Evolutionary conservation across 1,140 invertebrate genomes (phyloP), one percentile per base, ranked within the genome.

Genomic region (Heterodera carotae): DNA sequence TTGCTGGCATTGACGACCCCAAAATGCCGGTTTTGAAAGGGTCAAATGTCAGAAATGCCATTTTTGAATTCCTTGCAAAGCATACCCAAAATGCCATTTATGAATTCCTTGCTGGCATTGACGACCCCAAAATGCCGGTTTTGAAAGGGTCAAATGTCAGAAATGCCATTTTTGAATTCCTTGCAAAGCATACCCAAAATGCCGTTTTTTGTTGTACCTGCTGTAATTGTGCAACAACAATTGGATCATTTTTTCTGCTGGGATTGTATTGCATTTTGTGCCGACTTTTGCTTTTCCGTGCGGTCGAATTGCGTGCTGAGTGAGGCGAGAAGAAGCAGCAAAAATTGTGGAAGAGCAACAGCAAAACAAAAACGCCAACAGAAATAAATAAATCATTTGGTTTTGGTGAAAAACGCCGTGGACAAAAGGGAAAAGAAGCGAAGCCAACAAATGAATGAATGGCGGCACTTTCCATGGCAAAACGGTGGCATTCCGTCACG

Each of bases 141-240:
- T n/a, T n/a, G n/a, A n/a, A n/a, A n/a, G n/a, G n/a, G n/a, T n/a
- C n/a, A 12, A 43, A 43, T 6, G 0, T 43, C 39, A 6, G 6
- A 43, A 43, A 8, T 6, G 39, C 39, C 39, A 43, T n/a, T 43
- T 43, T 43, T 43, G 39, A 43, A 43, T 12, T 43, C 6, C 39
- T 43, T 43, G n/a, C 27, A 53, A 67, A 56, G 39, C 2, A n/a
- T n/a, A 59, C 36, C 18, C 82, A 43, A 43, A 5, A 27, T 8
- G 2, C 72, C 48, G 12, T 25, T 78, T 27, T n/a, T n/a, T 76
- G 25, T 15, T 34, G 29, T 70, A 69, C 78, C 78, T 80, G 77
- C 78, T 79, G 64, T 79, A 79, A 43, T 79, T 79, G 15, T 72
- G 43, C 78, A 79, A 66, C 25, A 79, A 25, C 25, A 69, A 8